Evolutionary conservation across 2,113 vertebrate species (phyloP).

Genomic region (Clarias gariepinus): DNA sequence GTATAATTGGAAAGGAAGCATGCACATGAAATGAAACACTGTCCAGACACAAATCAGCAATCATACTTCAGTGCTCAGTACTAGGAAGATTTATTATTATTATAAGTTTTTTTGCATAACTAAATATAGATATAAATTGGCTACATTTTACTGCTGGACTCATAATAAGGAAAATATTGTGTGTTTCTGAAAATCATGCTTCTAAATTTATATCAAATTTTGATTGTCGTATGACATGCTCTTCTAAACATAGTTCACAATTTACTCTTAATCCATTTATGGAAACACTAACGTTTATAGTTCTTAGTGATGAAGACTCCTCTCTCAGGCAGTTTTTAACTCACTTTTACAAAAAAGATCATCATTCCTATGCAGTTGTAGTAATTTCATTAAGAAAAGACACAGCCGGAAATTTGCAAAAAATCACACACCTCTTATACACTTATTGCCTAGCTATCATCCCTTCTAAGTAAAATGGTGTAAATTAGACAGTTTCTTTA

Average conservation of each 20-base stretch:
- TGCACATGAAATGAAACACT: background rate
- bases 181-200: background rate
- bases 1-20: constrained; percentile 7
- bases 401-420: background rate
- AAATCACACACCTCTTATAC: background rate
- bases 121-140: background rate
- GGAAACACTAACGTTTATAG: background rate
- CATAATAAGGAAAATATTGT: background rate
- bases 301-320: background rate
- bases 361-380: background rate
- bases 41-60: constrained; percentile 26
- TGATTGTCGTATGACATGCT: background rate
- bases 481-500: background rate
- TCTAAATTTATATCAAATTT: background rate
- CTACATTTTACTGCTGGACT: background rate
- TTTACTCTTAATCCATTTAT: background rate
- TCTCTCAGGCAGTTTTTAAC: background rate
- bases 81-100: background rate
- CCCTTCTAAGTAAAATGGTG: background rate
- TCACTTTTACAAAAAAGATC: background rate
- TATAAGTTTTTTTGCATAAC: background rate
- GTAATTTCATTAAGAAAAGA: background rate
- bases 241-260: background rate
- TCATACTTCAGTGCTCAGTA: background rate
- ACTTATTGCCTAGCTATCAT: background rate